Base-by-base conservation (phyloP, 2,888 invertebrate species). In the Drosophila lutescens region DNA sequence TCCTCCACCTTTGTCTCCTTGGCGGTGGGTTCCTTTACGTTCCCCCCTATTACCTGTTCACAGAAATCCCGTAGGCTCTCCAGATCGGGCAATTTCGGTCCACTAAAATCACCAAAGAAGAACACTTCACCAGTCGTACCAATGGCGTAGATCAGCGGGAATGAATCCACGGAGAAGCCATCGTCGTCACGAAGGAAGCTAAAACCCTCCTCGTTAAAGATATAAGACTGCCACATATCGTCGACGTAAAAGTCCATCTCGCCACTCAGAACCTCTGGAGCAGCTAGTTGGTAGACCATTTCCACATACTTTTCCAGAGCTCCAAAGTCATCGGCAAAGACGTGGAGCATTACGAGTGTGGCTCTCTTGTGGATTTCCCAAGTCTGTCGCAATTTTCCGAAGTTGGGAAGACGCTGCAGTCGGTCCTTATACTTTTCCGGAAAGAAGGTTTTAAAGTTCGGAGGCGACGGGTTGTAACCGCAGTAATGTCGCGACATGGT, bases 81-180 rank as follows among this genome's bases (percentile, higher is more conserved):
- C 12, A 34, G 3, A 7, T n/a, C 32, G 8, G 76, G 54, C 1
- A 15, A 7, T 0, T 20, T 38, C 0, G 66, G 54, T 2, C 60
- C 66, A 1, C 32, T 4, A 2, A 55, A 60, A 2, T 20, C 54
- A 4, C 79, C 79, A 38, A 79, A 77, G 23, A 77, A 79, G 17
- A 38, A 13, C 13, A 68, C 72, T 6, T 57, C n/a, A 0, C 62
- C 66, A 15, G 26, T 15, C 9, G 61, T 15, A 34, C 20, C 23
- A 30, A 67, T 44, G 1, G 60, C 77, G 17, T 55, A 79, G n/a
- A 79, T 72, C 15, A 76, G 38, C 0, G 79, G 77, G 1, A 57
- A 34, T 0, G 50, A 44, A 2, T 66, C 15, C 4, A 59, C 34
- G 5, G 47, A 12, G 7, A 26, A 62, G n/a, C 49, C 59, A n/a